phyloP scores from a whole-genome alignment of 2,888 invertebrate species.

The Eucriotettix oculatus region DNA sequence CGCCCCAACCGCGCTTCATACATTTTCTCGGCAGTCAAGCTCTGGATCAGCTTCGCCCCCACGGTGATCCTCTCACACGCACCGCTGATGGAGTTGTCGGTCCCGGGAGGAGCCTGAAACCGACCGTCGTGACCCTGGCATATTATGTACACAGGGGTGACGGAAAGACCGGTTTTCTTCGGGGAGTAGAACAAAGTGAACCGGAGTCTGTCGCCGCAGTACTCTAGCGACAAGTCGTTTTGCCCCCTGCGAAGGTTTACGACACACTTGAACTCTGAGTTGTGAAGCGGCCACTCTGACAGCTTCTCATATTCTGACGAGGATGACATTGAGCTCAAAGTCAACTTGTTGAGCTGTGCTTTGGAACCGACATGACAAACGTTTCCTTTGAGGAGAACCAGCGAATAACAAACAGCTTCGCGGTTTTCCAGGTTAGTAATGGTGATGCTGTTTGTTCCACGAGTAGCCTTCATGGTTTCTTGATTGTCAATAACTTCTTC shows the following conservation, averaged over 20 bases:
- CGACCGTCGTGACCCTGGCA: conserved; percentile 63
- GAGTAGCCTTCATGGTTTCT: too few relatives aligned
- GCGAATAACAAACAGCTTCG: conserved; percentile 40
- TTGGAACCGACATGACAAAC: conserved; percentile 21
- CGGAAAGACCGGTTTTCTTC: conserved; percentile 38
- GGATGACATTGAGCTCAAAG: neutral
- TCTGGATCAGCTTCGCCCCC: conserved; percentile 66
- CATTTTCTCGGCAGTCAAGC: conserved; percentile 74
- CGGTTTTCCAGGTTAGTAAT: conserved; percentile 41
- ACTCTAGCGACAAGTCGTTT: conserved; percentile 44
- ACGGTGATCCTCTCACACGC: conserved; percentile 60
- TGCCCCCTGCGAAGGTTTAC: conserved; percentile 43
- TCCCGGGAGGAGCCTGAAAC: conserved; percentile 48
- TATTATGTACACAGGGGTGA: conserved; percentile 69
- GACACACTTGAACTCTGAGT: conserved; percentile 52
- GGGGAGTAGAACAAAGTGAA: conserved; percentile 39
- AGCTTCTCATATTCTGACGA: neutral
- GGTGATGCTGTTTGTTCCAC: neutral
- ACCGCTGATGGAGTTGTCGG: conserved; percentile 48
- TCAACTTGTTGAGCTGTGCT: neutral
- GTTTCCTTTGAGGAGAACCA: conserved; percentile 42
- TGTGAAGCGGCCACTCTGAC: conserved; percentile 38
- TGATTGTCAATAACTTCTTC: too few relatives aligned
- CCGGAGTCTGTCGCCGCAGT: conserved; percentile 30
- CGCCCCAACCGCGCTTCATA: conserved; percentile 58